A percentile compares a stretch with the other conserved stretches of the same genome.
phyloP scores from a whole-genome alignment of 1,140 invertebrate genomes.

The Carposina sasakii region DNA sequence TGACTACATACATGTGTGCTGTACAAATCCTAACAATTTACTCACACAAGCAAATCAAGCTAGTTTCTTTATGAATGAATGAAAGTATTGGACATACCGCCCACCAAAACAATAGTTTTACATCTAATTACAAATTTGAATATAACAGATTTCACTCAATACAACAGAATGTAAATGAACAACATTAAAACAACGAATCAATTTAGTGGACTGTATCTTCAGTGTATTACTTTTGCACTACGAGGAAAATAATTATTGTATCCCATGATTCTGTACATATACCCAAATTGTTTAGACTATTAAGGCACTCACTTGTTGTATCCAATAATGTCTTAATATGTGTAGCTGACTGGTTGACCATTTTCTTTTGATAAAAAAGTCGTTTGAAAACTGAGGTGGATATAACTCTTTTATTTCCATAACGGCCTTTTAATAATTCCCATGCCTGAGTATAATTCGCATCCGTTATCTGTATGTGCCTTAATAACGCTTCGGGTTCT shows the following conservation, averaged over 20 bases:
- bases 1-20: too few relatives aligned
- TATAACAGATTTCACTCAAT: too few relatives aligned
- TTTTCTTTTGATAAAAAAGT: not conserved
- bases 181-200: too few relatives aligned
- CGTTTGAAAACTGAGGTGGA: not conserved
- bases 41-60: too few relatives aligned
- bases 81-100: too few relatives aligned
- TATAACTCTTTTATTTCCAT: constrained; percentile 4
- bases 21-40: too few relatives aligned
- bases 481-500: constrained; percentile 3
- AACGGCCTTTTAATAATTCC: not conserved
- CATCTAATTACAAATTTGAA: too few relatives aligned
- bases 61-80: too few relatives aligned
- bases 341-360: not conserved
- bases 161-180: too few relatives aligned
- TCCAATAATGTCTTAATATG: not conserved
- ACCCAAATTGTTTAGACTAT: not conserved
- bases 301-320: not conserved
- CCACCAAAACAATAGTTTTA: too few relatives aligned
- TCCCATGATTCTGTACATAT: not conserved
- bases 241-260: constrained; percentile 1
- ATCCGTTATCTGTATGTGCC: constrained; percentile 1
- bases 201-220: too few relatives aligned
- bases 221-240: constrained; percentile 1
- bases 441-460: constrained; percentile 5